These are phyloP conservation scores for Enchytraeus crypticus DNA, from an alignment of 2,888 invertebrate species.

Conservation along the genomic window DNA sequence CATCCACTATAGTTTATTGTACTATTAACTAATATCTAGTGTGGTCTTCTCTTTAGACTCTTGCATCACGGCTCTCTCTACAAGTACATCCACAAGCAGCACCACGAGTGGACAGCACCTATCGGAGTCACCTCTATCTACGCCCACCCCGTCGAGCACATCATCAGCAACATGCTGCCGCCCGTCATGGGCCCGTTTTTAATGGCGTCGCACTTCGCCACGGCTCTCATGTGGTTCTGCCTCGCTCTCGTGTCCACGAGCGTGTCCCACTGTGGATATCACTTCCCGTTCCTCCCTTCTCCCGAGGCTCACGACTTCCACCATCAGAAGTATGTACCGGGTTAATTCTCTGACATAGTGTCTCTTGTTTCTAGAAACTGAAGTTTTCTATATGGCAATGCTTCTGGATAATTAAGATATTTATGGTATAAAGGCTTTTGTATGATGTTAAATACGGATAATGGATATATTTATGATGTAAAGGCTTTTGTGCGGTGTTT, in stretches of 20 bases:
- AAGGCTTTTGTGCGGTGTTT: too few species aligned
- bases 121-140: slow-evolving; percentile 73
- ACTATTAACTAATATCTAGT: too few species aligned
- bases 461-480: too few species aligned
- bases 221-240: slow-evolving; percentile 63
- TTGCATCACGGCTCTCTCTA: slow-evolving; percentile 67
- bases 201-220: slow-evolving; percentile 58
- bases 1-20: too few species aligned
- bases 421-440: too few species aligned
- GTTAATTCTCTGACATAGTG: too few species aligned
- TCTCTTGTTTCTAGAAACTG: too few species aligned
- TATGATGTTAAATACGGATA: too few species aligned
- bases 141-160: slow-evolving; percentile 67
- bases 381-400: too few species aligned
- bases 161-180: slow-evolving; percentile 68
- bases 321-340: slow-evolving; percentile 60
- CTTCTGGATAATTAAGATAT: too few species aligned
- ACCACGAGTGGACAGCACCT: slow-evolving; percentile 81
- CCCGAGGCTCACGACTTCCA: slow-evolving; percentile 81
- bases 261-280: slow-evolving; percentile 75
- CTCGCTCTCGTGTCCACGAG: slow-evolving; percentile 69
- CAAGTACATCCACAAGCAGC: slow-evolving; percentile 72
- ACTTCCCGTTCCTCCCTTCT: slow-evolving; percentile 73
- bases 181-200: slow-evolving; percentile 57
- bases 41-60: too few species aligned